Percentiles rank a stretch among this genome's conserved stretches.
Evolutionary conservation across 2,113 vertebrate species (phyloP).

Genomic region (Ceyx margarethae): DNA sequence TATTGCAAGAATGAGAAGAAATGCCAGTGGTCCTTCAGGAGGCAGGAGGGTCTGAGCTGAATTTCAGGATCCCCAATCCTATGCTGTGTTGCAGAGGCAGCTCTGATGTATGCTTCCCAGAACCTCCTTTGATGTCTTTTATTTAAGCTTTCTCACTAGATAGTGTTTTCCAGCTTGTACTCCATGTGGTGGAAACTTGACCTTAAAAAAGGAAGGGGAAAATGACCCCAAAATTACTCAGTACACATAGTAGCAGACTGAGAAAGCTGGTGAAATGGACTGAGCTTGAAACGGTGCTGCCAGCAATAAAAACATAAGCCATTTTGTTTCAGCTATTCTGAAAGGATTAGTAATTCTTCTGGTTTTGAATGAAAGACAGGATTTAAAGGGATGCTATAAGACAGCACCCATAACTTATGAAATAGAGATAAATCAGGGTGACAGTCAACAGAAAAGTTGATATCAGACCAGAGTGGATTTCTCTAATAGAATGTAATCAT

Average conservation of each 20-base stretch:
- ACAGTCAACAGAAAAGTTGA: constrained; percentile 45
- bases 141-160: not conserved
- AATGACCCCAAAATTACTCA: not conserved
- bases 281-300: not conserved
- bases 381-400: not conserved
- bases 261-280: not conserved
- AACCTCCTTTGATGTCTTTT: not conserved
- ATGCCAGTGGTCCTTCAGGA: not conserved
- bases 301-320: not conserved
- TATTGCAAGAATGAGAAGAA: not conserved
- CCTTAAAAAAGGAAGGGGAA: not conserved
- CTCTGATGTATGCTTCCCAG: not conserved
- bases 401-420: not conserved
- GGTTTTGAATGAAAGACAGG: not conserved
- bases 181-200: not conserved
- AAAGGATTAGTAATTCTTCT: not conserved
- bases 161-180: not conserved
- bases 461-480: not conserved
- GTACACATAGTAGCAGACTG: not conserved
- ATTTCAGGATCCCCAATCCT: not conserved
- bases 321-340: not conserved
- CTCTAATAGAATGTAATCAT: constrained; percentile 21
- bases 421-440: not conserved
- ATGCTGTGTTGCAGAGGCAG: not conserved
- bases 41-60: not conserved